These are phyloP conservation scores for Variabilichromis moorii DNA, from an alignment of 2,113 vertebrate genomes.

Conservation along the genomic window DNA sequence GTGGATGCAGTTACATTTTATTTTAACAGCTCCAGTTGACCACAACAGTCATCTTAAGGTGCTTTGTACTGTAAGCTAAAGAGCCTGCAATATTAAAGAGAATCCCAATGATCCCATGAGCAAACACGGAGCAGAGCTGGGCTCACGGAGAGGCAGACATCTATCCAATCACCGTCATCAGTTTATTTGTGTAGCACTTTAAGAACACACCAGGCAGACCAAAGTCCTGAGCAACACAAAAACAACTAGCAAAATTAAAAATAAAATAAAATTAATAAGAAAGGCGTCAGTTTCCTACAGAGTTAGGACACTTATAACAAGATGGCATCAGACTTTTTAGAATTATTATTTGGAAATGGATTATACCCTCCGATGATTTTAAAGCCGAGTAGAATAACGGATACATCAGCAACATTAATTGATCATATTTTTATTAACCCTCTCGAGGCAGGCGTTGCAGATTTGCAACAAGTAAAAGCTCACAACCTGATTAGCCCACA, in stretches of 20 bases:
- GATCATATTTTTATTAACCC: neutral
- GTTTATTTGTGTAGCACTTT: neutral
- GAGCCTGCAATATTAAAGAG: neutral
- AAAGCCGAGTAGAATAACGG: fast-evolving
- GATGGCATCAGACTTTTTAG: neutral
- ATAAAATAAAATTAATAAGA: neutral
- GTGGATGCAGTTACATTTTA: neutral
- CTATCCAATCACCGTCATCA: neutral
- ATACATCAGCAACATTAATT: neutral
- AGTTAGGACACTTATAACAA: neutral
- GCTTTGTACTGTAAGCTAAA: neutral
- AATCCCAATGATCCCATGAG: neutral
- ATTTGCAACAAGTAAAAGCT: neutral
- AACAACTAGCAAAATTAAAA: neutral
- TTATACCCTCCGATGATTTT: neutral
- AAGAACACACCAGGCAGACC: neutral
- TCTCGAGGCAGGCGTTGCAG: neutral
- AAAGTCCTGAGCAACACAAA: neutral
- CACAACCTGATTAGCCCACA: neutral
- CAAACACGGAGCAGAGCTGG: neutral
- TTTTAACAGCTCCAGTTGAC: neutral
- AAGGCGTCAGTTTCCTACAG: neutral
- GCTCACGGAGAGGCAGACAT: neutral
- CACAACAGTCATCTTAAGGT: neutral
- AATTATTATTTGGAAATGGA: neutral